Evolutionary conservation across 2,888 invertebrate species (phyloP), one percentile per base, ranked within the genome.

Genomic region (Argyresthia goedartella): DNA sequence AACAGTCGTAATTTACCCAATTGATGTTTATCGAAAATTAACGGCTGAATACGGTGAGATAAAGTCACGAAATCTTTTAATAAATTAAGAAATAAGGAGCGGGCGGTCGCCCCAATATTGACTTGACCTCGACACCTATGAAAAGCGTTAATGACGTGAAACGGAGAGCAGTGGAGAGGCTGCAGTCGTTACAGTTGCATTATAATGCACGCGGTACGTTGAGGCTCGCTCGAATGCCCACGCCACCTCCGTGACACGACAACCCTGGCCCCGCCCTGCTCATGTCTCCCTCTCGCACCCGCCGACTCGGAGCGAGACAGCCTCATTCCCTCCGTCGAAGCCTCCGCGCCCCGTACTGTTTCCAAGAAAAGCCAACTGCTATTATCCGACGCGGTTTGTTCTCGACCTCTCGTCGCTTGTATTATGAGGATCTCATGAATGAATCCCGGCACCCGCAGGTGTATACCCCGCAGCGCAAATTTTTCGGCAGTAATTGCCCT

Each of bases 311-410:
- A 84, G 64, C 60, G 75, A 62, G 82, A 82, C 65, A 59, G 59
- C 55, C 55, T 58, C 60, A 71, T 67, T 67, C 72, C 72, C 76
- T 72, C 80, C 81, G 71, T 61, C 73, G 69, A 51, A 43, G 44
- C 50, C 50, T 44, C 44, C 50, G 33, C 50, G 16, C 50, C 9
- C 46, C 43, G 68, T 68, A 72, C 71, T 69, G 73, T 76, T 84
- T 84, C 85, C 69, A 62, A 82, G 85, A 84, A 84, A 82, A 82
- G 74, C 78, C 79, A 81, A 82, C 81, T 75, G 85, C 80, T 84
- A 85, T 84, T 85, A 84, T 75, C 79, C 67, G 69, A 63, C 68
- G 69, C 67, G 74, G 80, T 76, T 80, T 78, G 77, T 81, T 84
- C 73, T 81, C 81, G 76, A 73, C 70, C 72, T 73, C 71, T 72